Evolutionary conservation across 2,797 vertebrate genomes (phyloP), one percentile per base, ranked within the genome.

Genomic region (Brachyalestes nurse): DNA sequence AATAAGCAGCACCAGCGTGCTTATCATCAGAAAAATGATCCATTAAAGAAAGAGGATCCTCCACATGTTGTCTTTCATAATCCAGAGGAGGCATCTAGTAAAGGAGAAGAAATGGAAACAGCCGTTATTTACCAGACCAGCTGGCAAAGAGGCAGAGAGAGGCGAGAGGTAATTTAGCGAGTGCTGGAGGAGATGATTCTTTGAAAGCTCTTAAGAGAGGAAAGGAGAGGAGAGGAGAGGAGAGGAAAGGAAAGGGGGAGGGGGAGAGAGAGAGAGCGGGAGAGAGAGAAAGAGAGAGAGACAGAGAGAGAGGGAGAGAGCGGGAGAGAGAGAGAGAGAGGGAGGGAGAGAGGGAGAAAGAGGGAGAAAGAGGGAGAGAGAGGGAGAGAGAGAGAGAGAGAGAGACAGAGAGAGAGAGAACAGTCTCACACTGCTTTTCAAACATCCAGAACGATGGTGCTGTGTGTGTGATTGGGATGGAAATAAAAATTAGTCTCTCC

Each of bases 111-210:
- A 55, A 55, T 28, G 25, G 16, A 72, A 47, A 72, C 28, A 55
- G 51, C 25, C 16, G 49, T 72, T 34, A 51, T 53, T 72, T 53
- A 72, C 47, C 69, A 53, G 49, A 16, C 64, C 64, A 66, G 64
- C 64, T 66, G 64, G 64, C 69, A 72, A 72, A 53, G 69, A 72
- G 25, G 69, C 49, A 42, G 34, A 66, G 64, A 66, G n/a, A 49
- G 21, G 42, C 5, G 45, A 70, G 45, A 25, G 21, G 65, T 69
- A 47, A 45, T 69, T 70, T 34, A 72, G 69, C 25, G 16, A 53
- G 47, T 7, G 16, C 47, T 73, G 71, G 70, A 73, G 71, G 51
- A 73, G 71, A 73, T 73, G 71, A 73, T 58, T 55, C 53, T 57
- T 28, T 38, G 28, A 73, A 73, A 73, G 71, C 71, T 57, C 51